Evolutionary conservation across 2,797 vertebrate species (phyloP).

Genomic region (Cynopterus sphinx): DNA sequence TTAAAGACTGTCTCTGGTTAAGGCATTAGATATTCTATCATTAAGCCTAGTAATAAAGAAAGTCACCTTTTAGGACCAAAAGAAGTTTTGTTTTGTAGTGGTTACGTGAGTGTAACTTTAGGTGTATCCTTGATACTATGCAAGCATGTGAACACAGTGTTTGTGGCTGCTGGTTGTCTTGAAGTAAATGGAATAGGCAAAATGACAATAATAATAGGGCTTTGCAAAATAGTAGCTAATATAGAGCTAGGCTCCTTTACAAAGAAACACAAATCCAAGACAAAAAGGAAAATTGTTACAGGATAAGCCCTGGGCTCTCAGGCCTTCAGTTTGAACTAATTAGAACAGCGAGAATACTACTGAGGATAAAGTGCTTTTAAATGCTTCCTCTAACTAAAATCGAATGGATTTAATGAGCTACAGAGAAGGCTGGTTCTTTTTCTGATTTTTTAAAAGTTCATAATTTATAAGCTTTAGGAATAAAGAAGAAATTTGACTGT

Average conservation of each 20-base stretch:
- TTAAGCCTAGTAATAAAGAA: not conserved
- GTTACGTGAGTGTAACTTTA: not conserved
- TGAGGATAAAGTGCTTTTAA: not conserved
- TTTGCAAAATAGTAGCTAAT: not conserved
- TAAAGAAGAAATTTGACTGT: not conserved
- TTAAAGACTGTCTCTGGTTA: not conserved
- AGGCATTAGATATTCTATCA: not conserved
- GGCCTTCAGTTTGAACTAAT: not conserved
- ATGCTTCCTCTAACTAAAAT: not conserved
- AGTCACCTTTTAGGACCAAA: not conserved
- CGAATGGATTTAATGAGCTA: not conserved
- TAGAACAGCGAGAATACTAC: not conserved
- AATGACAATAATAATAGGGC: not conserved
- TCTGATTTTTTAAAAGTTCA: not conserved
- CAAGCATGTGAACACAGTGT: not conserved
- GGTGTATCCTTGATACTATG: not conserved
- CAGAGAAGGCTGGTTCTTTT: not conserved
- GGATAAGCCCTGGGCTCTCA: not conserved
- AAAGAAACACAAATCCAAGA: not conserved
- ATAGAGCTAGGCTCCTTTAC: not conserved
- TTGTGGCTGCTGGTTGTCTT: not conserved
- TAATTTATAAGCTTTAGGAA: not conserved
- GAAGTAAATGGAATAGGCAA: not conserved
- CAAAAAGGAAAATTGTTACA: not conserved
- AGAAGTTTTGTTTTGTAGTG: not conserved